phyloP scores from a whole-genome alignment of 2,113 vertebrate species.

The Gymnobelideus leadbeateri region DNA sequence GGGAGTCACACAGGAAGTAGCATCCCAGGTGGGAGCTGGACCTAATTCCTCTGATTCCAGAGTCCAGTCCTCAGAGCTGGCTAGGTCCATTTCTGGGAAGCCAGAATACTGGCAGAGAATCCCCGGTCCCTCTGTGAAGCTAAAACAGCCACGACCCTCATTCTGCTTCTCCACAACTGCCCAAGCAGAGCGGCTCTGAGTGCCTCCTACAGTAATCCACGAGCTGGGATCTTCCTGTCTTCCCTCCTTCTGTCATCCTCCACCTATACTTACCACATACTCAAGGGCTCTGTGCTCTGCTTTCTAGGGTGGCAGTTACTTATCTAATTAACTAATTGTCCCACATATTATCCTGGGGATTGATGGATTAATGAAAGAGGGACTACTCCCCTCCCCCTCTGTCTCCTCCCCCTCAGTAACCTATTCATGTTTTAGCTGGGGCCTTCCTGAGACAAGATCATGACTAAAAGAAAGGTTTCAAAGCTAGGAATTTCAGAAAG shows the following conservation, averaged over 20 bases:
- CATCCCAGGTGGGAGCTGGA: rapidly evolving
- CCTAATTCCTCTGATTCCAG: background rate
- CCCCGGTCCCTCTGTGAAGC: background rate
- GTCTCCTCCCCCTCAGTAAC: background rate
- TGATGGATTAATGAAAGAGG: conserved; percentile 5
- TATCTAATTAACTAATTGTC: conserved; percentile 6
- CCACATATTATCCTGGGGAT: conserved; percentile 2
- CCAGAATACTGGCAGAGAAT: background rate
- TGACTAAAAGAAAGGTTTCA: background rate
- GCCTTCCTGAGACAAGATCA: background rate
- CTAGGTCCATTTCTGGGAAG: background rate
- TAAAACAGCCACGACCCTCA: background rate
- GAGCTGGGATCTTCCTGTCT: background rate
- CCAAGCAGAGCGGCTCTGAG: background rate
- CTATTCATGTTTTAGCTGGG: background rate
- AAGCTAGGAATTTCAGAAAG: background rate
- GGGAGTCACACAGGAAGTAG: background rate
- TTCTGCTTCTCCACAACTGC: background rate
- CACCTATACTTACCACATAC: background rate
- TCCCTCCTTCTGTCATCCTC: background rate
- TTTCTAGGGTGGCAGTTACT: background rate
- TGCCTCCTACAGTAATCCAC: background rate
- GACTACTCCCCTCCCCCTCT: background rate
- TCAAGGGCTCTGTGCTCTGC: background rate
- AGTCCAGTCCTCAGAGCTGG: background rate